Evolutionary conservation across 2,888 invertebrate genomes (phyloP), one percentile per base, ranked within the genome.

Genomic region (Hypsopygia costalis): DNA sequence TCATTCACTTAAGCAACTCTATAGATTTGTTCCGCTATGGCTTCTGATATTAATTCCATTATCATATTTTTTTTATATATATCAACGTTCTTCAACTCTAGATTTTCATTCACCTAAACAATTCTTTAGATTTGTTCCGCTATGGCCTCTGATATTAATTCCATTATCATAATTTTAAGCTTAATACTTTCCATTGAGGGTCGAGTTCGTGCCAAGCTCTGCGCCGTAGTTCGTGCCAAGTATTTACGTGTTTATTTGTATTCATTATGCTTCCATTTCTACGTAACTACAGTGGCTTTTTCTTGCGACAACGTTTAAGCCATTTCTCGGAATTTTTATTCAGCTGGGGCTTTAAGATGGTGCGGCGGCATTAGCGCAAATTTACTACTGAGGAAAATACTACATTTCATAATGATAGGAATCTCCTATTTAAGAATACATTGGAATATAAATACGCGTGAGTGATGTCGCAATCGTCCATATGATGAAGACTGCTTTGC

Each of bases 191-290:
- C 34, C 38, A 38, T 31, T 29, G 29, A 31, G 21, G 11, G 36
- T 34, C 21, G 32, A 20, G 30, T 10, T 11, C 37, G 36, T 41
- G 38, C 45, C 45, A 39, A 9, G 20, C 12, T 27, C 22, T 12
- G 20, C 30, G 31, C 32, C 21, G 4, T 40, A 25, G 25, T 28
- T 29, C 9, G 22, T 45, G 48, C 50, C 46, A 50, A 46, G 46
- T 44, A 48, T 47, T 45, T 43, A 37, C 41, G 45, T 41, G 37
- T 49, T 44, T 50, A 47, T 50, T 52, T 47, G 44, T 50, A 47
- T 47, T 46, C 48, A 50, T 52, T 46, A 49, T 42, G 34, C 32
- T 36, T 16, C 27, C 36, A 37, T 43, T 38, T 41, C 40, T 41
- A 16, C 27, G 31, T 27, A 39, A 43, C 36, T 36, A 27, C 34